A percentile compares a stretch with the other conserved stretches of the same genome.
Conservation (phyloP, 37 sponge, comb jelly and placozoan genomes). For the Trichoplax adhaerens region DNA sequence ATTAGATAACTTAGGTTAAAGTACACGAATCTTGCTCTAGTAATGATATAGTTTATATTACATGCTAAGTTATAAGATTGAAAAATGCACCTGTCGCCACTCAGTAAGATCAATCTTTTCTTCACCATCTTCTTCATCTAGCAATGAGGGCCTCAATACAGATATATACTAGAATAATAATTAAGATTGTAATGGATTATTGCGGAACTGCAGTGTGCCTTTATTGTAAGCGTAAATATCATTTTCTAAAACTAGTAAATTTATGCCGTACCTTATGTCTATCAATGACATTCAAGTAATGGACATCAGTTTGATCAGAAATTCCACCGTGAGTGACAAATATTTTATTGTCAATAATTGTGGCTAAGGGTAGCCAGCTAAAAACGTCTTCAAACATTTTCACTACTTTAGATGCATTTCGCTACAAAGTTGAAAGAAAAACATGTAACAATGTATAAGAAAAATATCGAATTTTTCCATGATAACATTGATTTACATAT, state of each 20-base stretch:
- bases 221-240: not conserved
- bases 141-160: conserved; percentile 5
- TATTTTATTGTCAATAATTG: conserved; percentile 12
- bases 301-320: conserved; percentile 13
- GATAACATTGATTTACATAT: not conserved
- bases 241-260: not conserved
- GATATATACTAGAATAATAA: conserved; percentile 10
- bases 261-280: conserved; percentile 11
- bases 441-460: no score
- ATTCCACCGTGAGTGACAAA: conserved; percentile 14
- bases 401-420: not conserved
- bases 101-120: conserved; percentile 7
- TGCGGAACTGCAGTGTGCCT: not conserved
- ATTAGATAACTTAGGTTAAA: no score
- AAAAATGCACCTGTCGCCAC: conserved; percentile 9
- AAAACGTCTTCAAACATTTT: conserved; percentile 18
- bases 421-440: no score
- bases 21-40: no score
- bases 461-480: conserved; percentile 7
- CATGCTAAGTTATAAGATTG: no score
- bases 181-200: not conserved
- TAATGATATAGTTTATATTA: no score
- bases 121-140: not conserved
- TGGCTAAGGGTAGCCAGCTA: conserved; percentile 7
- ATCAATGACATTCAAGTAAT: conserved; percentile 8